Evolutionary conservation across 2,888 invertebrate genomes (phyloP).

Genomic region (Rambutsinella grinnellia): DNA sequence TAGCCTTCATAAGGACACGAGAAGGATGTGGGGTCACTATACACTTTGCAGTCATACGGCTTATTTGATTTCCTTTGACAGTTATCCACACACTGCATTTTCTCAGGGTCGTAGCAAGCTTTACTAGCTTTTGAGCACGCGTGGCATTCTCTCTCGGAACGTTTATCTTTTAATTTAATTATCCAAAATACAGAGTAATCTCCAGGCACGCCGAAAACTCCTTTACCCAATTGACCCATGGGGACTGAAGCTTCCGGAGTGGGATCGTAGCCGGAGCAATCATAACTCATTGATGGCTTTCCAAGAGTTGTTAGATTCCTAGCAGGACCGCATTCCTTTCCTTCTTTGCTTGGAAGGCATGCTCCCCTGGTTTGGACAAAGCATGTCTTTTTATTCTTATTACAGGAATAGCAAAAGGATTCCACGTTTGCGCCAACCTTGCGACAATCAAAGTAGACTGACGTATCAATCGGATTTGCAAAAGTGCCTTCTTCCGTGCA

Average conservation of each 20-base stretch:
- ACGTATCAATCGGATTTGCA: neutral
- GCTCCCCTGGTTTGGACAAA: neutral
- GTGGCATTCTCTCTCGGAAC: neutral
- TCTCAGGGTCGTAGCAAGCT: neutral
- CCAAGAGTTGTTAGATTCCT: neutral
- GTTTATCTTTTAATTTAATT: no score
- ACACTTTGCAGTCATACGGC: neutral
- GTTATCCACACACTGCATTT: neutral
- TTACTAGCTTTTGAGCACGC: neutral
- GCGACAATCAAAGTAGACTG: constrained; percentile 2
- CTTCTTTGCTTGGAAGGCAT: neutral
- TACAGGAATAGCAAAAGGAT: constrained; percentile 4
- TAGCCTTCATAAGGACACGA: neutral
- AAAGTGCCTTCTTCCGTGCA: neutral
- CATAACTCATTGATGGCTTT: neutral
- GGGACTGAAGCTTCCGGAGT: no score
- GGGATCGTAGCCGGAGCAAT: neutral
- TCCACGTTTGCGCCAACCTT: neutral
- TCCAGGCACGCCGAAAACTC: no score
- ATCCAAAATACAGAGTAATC: no score
- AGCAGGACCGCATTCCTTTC: no score
- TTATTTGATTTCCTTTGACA: neutral
- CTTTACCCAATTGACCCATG: no score
- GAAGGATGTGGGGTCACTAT: no score
- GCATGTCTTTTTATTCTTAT: neutral